phyloP scores from a whole-genome alignment of 2,797 vertebrate species.

The Pseudochirops cupreus region DNA sequence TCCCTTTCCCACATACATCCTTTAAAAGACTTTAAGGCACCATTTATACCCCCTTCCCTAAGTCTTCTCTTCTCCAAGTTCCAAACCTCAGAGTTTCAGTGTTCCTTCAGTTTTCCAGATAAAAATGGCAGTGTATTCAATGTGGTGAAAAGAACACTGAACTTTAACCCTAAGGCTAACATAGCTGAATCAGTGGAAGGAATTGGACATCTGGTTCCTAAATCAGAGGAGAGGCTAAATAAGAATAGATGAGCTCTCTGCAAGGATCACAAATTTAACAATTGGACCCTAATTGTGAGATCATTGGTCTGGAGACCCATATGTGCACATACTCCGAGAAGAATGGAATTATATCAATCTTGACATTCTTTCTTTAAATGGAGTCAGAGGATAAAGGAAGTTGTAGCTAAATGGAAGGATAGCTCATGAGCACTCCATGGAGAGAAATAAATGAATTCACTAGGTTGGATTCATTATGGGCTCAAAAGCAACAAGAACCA shows the following conservation, averaged over 20 bases:
- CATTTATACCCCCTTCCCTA: neutral
- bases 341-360: neutral
- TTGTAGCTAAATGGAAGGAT: neutral
- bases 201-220: neutral
- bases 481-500: too few relatives aligned
- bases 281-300: neutral
- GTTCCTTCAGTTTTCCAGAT: neutral
- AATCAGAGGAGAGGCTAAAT: neutral
- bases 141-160: neutral
- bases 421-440: neutral
- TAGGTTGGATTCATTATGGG: too few relatives aligned
- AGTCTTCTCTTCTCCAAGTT: neutral
- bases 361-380: neutral
- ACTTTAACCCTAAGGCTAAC: neutral
- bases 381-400: neutral
- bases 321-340: neutral
- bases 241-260: neutral
- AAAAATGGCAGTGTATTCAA: neutral
- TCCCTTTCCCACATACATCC: neutral
- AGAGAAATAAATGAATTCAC: too few relatives aligned
- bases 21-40: neutral
- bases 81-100: neutral
- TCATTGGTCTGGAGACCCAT: neutral
- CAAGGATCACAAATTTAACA: neutral
- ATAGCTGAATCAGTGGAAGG: neutral